A percentile compares a stretch with the other conserved stretches of the same genome.
These are phyloP conservation scores for Drosophila persimilis DNA, from an alignment of 1,140 invertebrate species.

Conservation along the genomic window DNA sequence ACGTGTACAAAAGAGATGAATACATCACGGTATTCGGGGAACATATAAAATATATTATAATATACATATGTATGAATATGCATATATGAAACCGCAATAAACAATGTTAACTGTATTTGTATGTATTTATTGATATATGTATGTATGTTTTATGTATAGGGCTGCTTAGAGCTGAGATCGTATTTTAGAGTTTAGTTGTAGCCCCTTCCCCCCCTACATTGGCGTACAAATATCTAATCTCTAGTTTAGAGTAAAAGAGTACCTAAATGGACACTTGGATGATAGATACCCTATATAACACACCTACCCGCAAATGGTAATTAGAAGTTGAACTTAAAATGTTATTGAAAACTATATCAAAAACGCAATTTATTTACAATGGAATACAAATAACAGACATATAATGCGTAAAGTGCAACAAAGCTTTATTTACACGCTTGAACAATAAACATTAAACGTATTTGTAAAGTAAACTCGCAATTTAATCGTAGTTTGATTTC, in stretches of 20 bases:
- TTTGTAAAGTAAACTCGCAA: conserved; percentile 38
- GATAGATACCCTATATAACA: neutral
- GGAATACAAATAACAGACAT: conserved; percentile 33
- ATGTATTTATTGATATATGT: conserved; percentile 25
- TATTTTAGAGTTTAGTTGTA: conserved; percentile 24
- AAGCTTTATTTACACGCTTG: conserved; percentile 61
- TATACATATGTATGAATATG: conserved; percentile 1
- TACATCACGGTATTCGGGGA: neutral
- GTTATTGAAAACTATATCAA: conserved; percentile 45
- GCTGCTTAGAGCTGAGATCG: conserved; percentile 39
- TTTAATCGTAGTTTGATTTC: conserved; percentile 18
- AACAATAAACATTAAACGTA: conserved; percentile 57
- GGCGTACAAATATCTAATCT: conserved; percentile 31
- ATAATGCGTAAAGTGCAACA: conserved; percentile 53
- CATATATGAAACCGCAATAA: conserved; percentile 31
- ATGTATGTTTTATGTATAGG: conserved; percentile 20
- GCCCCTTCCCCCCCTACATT: neutral
- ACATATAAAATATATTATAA: conserved; percentile 13
- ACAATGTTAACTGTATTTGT: conserved; percentile 47
- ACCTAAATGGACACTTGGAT: conserved; percentile 4
- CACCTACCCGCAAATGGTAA: conserved; percentile 16
- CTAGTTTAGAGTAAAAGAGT: neutral
- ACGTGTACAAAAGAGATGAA: conserved; percentile 21
- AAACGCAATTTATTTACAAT: conserved; percentile 48
- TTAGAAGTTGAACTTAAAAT: conserved; percentile 45